A percentile compares a stretch with the other conserved stretches of the same genome.
Conservation (phyloP, 2,797 vertebrate species). For the Ambastaia sidthimunki region DNA sequence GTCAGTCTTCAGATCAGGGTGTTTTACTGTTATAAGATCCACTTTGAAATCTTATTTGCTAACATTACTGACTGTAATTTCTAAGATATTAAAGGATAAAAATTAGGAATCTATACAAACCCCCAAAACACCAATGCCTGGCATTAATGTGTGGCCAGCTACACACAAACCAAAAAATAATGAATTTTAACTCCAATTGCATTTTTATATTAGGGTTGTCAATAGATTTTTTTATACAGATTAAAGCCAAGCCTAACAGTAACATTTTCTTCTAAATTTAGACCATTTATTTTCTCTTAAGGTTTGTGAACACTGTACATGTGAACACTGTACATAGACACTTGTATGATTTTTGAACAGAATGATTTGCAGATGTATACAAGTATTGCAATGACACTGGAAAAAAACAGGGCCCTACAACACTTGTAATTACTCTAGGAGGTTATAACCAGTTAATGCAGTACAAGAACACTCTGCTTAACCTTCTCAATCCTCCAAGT, state of each 20-base stretch:
- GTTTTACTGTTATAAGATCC: neutral
- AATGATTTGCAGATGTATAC: conserved; percentile 6
- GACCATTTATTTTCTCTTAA: neutral
- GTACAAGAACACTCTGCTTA: conserved; percentile 23
- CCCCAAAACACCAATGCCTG: neutral
- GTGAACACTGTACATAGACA: neutral
- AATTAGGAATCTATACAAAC: conserved; percentile 8
- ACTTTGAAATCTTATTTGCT: too few relatives aligned
- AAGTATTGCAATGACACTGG: neutral
- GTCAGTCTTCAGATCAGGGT: neutral
- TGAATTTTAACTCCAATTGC: too few relatives aligned
- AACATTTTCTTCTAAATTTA: too few relatives aligned
- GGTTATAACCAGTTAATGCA: conserved; percentile 50
- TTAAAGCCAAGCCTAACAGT: too few relatives aligned
- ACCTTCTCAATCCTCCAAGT: conserved; percentile 43
- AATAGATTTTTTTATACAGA: too few relatives aligned
- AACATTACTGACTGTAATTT: conserved; percentile 11
- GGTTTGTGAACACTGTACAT: too few relatives aligned
- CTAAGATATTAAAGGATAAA: conserved; percentile 50
- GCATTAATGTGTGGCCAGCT: conserved; percentile 51
- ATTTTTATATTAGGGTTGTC: too few relatives aligned
- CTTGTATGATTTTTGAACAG: neutral
- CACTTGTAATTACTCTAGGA: conserved; percentile 37
- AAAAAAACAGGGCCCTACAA: neutral
- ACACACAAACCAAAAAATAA: conserved; percentile 25